Percentiles rank a stretch among this genome's conserved stretches.
Conservation (phyloP, 2,797 vertebrate species). For the Kryptolebias ocellatus region DNA sequence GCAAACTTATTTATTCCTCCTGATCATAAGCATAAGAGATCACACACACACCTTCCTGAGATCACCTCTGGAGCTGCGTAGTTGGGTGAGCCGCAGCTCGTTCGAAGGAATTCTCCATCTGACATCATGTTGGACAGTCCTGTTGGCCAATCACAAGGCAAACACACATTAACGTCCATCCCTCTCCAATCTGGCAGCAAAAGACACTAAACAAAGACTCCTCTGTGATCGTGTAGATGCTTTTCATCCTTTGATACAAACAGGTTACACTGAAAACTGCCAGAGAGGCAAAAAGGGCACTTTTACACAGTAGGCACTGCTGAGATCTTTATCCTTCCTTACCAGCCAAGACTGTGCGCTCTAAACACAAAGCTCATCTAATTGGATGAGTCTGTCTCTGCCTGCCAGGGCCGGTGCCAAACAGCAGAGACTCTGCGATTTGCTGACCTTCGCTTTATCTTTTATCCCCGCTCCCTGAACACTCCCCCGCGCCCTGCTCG, state of each 20-base stretch:
- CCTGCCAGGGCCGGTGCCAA: conserved; percentile 36
- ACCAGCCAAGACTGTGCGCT: conserved; percentile 48
- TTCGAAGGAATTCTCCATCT: conserved; percentile 96
- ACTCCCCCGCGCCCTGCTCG: conserved; percentile 29
- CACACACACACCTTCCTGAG: conserved; percentile 90
- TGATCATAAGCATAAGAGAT: neutral
- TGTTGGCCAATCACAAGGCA: conserved; percentile 64
- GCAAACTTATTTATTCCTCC: neutral
- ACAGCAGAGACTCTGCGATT: conserved; percentile 40
- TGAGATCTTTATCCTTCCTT: conserved; percentile 59
- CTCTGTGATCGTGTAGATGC: conserved; percentile 10
- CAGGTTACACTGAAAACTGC: conserved; percentile 18
- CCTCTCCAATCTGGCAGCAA: conserved; percentile 9
- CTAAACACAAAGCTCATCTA: conserved; percentile 64
- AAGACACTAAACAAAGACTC: conserved; percentile 1
- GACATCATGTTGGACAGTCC: conserved; percentile 99
- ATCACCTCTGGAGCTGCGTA: conserved; percentile 99
- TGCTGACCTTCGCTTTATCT: conserved; percentile 69
- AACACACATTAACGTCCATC: neutral
- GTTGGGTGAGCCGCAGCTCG: conserved; percentile 99
- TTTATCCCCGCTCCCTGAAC: conserved; percentile 42
- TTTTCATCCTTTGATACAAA: conserved; percentile 23
- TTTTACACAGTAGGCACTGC: conserved; percentile 2
- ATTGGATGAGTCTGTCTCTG: conserved; percentile 64
- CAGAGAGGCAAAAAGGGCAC: neutral